Percentiles rank a stretch among this genome's conserved stretches.
Conservation (phyloP, 1,140 invertebrate species). For the Drosophila setifemur region DNA sequence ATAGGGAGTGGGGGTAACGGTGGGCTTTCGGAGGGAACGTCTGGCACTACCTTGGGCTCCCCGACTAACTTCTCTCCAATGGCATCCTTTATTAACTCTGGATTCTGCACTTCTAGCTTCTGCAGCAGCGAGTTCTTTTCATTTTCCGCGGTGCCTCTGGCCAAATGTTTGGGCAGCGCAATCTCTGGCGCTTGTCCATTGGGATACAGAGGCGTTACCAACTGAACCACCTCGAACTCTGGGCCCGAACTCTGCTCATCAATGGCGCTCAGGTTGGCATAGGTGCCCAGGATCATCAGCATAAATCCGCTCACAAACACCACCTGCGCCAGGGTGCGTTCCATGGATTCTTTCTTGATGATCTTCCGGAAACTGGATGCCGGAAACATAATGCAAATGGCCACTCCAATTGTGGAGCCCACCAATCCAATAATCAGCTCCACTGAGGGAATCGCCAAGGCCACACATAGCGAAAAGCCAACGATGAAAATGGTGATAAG, state of each 20-base stretch:
- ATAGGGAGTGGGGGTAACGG: slow-evolving; percentile 67
- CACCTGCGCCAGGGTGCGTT: slow-evolving; percentile 88
- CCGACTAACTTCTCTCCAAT: slow-evolving; percentile 17
- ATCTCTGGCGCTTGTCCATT: slow-evolving; percentile 41
- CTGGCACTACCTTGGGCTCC: slow-evolving; percentile 3
- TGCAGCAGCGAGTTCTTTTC: slow-evolving; percentile 13
- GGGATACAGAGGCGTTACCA: slow-evolving; percentile 66
- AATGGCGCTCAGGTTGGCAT: slow-evolving; percentile 91
- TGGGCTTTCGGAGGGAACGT: slow-evolving; percentile 43
- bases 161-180: slow-evolving; percentile 50
- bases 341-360: slow-evolving; percentile 89
- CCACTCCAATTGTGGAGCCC: slow-evolving; percentile 97
- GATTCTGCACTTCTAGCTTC: slow-evolving; percentile 30
- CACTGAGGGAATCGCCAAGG: slow-evolving; percentile 92
- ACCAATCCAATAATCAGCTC: slow-evolving; percentile 96
- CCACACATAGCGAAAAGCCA: slow-evolving; percentile 88
- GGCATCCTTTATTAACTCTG: neutral
- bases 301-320: slow-evolving; percentile 90
- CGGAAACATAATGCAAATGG: slow-evolving; percentile 96
- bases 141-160: slow-evolving; percentile 15
- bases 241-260: slow-evolving; percentile 84
- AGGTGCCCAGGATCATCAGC: slow-evolving; percentile 93
- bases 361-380: slow-evolving; percentile 89
- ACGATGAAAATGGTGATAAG: slow-evolving; percentile 91
- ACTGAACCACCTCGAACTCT: slow-evolving; percentile 50